Conservation (phyloP, 2,888 invertebrate species). For the Microplitis deprimator region DNA sequence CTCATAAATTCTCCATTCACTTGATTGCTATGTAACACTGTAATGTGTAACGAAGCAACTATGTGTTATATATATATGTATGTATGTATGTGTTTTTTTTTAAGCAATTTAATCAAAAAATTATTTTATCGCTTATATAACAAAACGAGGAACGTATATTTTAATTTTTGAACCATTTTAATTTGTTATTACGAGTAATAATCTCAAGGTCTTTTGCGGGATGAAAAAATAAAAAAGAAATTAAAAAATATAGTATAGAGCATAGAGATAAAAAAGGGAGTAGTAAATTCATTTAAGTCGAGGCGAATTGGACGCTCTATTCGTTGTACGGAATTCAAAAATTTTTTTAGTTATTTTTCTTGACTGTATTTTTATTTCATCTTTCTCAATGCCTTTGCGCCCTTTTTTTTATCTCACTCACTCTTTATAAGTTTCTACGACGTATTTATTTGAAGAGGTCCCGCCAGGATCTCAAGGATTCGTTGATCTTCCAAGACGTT, state of each 20-base stretch:
- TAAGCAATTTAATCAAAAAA: neutral
- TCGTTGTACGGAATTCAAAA: constrained; percentile 32
- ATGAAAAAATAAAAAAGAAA: too few species aligned
- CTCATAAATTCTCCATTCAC: too few species aligned
- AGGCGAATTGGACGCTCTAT: constrained; percentile 21
- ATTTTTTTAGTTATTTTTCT: neutral
- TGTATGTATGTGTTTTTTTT: too few species aligned
- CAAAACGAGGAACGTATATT: neutral
- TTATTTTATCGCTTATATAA: neutral
- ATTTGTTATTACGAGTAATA: too few species aligned
- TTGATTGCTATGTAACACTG: too few species aligned
- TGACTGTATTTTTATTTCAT: constrained; percentile 24
- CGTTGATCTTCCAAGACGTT: constrained; percentile 58
- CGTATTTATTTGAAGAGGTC: constrained; percentile 48
- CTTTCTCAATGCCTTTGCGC: neutral
- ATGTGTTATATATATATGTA: too few species aligned
- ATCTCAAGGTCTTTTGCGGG: too few species aligned
- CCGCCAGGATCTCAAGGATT: constrained; percentile 54
- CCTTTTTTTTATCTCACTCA: constrained; percentile 6
- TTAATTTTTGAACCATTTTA: too few species aligned
- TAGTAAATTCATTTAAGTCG: constrained; percentile 33
- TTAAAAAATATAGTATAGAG: neutral
- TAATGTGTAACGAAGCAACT: too few species aligned
- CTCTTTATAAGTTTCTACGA: constrained; percentile 33
- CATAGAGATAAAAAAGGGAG: constrained; percentile 18